phyloP scores from a whole-genome alignment of 2,888 invertebrate genomes.

The Melikaiella ostensackeni region DNA sequence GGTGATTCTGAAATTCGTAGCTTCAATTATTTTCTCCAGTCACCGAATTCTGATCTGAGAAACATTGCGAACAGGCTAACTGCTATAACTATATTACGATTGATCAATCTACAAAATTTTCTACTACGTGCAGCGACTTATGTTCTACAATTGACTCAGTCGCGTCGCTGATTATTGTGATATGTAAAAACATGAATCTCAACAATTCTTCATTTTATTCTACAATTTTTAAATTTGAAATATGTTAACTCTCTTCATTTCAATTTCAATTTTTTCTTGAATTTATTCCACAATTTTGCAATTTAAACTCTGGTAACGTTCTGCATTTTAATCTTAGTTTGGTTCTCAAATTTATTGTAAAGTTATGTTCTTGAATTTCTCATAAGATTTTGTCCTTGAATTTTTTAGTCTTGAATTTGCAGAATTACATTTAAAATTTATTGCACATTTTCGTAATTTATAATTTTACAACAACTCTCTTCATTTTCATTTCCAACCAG shows the following conservation, averaged over 20 bases:
- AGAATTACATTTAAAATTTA: background rate
- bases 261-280: background rate
- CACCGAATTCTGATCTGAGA: conserved; percentile 43
- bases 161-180: conserved; percentile 53
- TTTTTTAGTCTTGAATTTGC: background rate
- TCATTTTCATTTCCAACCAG: background rate
- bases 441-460: background rate
- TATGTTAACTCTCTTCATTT: background rate
- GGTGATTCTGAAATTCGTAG: background rate
- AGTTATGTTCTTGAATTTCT: background rate
- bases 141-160: conserved; percentile 52
- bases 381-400: background rate
- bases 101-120: conserved; percentile 62
- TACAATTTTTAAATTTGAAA: background rate
- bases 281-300: background rate
- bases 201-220: background rate
- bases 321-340: background rate
- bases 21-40: conserved; percentile 17
- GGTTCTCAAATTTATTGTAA: background rate
- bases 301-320: background rate
- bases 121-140: conserved; percentile 66
- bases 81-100: conserved; percentile 55
- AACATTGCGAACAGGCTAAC: conserved; percentile 55
- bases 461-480: background rate
- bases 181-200: conserved; percentile 6